Conservation (phyloP, 1,140 invertebrate genomes). For the Plodia interpunctella region DNA sequence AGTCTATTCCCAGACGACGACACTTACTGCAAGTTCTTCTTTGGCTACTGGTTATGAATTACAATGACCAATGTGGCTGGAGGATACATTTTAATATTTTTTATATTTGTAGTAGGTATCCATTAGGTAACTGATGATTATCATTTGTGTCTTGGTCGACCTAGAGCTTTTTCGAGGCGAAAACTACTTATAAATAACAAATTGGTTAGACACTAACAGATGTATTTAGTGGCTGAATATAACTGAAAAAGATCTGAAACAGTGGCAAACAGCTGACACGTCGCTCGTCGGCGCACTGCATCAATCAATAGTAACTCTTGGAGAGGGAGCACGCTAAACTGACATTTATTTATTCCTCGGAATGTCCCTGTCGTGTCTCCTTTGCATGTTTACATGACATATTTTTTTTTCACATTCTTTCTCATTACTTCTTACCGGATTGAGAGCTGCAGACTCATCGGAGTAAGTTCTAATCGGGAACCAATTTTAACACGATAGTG, state of each 20-base stretch:
- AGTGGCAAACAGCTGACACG: slow-evolving; percentile 18
- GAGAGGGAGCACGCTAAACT: slow-evolving; percentile 42
- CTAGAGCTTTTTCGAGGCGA: too few species aligned
- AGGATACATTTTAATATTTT: too few species aligned
- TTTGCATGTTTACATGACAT: slow-evolving; percentile 29
- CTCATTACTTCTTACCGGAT: slow-evolving; percentile 12
- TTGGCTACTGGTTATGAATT: too few species aligned
- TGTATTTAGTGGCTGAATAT: slow-evolving; percentile 9
- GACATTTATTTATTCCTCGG: slow-evolving; percentile 67
- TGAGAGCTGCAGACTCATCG: neutral
- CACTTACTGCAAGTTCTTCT: too few species aligned
- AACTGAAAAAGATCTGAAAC: neutral
- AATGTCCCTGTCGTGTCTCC: slow-evolving; percentile 58
- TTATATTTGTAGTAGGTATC: too few species aligned
- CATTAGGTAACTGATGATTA: too few species aligned
- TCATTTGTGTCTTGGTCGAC: too few species aligned
- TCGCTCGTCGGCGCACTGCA: slow-evolving; percentile 37
- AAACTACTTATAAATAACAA: too few species aligned
- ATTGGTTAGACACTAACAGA: neutral
- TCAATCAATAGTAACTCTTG: slow-evolving; percentile 45
- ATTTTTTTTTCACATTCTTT: slow-evolving; percentile 14
- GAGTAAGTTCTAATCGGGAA: neutral
- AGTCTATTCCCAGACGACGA: too few species aligned
- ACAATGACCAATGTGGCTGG: too few species aligned
- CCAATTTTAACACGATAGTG: neutral